Percentiles rank a stretch among this genome's conserved stretches.
These are phyloP conservation scores for Phaethornis superciliosus DNA, from an alignment of 2,113 vertebrate genomes.

Conservation along the genomic window DNA sequence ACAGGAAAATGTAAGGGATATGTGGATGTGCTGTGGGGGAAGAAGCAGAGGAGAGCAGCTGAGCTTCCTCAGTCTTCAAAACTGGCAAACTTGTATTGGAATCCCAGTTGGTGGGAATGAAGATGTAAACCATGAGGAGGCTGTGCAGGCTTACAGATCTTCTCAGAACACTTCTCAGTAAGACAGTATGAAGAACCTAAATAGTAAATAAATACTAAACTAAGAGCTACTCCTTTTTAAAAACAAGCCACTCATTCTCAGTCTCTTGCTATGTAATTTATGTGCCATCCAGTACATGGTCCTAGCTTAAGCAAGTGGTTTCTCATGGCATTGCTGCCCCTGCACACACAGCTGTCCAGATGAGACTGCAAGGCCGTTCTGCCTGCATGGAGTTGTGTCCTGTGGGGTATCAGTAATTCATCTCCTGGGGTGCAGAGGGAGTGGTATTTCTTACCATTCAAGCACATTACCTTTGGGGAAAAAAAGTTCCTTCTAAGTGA, in stretches of 20 bases:
- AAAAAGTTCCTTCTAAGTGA: neutral
- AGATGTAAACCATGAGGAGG: neutral
- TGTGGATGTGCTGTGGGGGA: neutral
- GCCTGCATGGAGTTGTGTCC: neutral
- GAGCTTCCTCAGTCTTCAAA: neutral
- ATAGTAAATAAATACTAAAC: neutral
- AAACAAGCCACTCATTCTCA: neutral
- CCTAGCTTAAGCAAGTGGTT: neutral
- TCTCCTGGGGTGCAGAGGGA: neutral
- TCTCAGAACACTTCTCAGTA: neutral
- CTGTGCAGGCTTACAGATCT: neutral
- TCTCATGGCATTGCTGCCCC: neutral
- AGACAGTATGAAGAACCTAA: neutral
- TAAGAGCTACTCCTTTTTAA: neutral
- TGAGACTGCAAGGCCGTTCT: neutral
- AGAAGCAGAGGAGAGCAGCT: neutral
- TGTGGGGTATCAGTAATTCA: neutral
- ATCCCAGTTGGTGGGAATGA: neutral
- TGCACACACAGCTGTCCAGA: fast-evolving
- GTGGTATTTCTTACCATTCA: neutral
- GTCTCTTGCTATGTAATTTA: neutral
- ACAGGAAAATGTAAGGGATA: neutral
- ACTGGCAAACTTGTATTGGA: neutral
- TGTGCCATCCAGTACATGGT: neutral
- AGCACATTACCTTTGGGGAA: neutral